Conservation (phyloP, 2,888 invertebrate genomes). For the Phaedon cochleariae region DNA sequence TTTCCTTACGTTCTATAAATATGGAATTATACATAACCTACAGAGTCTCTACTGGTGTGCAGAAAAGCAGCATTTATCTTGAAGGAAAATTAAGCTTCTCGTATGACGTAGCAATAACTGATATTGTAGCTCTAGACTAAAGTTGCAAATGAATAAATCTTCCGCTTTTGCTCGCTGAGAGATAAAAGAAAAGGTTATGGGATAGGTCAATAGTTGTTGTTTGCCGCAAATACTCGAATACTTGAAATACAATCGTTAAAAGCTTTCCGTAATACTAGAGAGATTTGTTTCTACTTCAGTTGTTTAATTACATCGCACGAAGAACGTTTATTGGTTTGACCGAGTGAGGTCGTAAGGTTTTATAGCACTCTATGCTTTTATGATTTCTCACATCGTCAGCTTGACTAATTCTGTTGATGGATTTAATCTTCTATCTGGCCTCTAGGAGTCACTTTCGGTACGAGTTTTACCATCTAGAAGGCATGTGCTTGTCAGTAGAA, state of each 20-base stretch:
- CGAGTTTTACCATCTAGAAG: too few relatives aligned
- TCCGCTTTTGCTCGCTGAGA: not conserved
- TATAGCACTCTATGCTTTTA: not conserved
- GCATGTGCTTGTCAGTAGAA: too few relatives aligned
- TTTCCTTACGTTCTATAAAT: too few relatives aligned
- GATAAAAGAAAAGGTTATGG: not conserved
- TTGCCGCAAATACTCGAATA: not conserved
- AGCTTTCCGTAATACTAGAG: constrained; percentile 7
- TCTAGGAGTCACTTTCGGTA: too few relatives aligned
- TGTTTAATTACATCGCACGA: not conserved
- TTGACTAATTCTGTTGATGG: not conserved
- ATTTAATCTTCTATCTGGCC: not conserved
- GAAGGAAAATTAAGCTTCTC: too few relatives aligned
- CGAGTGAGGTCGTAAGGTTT: not conserved
- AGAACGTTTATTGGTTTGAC: not conserved
- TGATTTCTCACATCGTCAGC: not conserved
- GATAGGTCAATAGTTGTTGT: not conserved
- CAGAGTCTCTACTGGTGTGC: too few relatives aligned
- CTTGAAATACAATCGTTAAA: constrained; percentile 1
- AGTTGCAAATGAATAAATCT: not conserved
- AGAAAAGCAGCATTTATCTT: too few relatives aligned
- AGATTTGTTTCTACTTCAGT: constrained; percentile 1
- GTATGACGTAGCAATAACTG: too few relatives aligned
- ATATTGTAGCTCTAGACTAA: too few relatives aligned
- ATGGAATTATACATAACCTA: too few relatives aligned